phyloP scores from a whole-genome alignment of 1,140 invertebrate genomes.

The Muscidifurax raptorellus region DNA sequence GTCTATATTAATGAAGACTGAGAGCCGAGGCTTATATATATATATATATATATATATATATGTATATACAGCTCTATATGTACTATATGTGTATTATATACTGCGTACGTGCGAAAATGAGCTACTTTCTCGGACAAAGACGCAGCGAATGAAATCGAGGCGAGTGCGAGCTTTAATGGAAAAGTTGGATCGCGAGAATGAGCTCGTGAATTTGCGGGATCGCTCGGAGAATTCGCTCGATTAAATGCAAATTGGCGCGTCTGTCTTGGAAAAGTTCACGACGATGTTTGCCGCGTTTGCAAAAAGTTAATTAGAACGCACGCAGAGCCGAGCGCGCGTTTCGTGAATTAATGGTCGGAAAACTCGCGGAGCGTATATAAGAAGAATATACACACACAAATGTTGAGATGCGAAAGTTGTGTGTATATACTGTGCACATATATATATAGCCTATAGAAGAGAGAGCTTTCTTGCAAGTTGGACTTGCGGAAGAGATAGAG shows the following conservation, averaged over 20 bases:
- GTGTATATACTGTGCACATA: background rate
- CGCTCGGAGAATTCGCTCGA: too few relatives aligned
- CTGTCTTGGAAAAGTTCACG: background rate
- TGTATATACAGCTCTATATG: too few relatives aligned
- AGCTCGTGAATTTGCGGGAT: too few relatives aligned
- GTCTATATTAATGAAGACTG: constrained; percentile 61
- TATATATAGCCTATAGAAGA: background rate
- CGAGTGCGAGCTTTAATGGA: background rate
- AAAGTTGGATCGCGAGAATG: background rate
- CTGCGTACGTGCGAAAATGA: too few relatives aligned
- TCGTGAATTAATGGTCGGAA: background rate
- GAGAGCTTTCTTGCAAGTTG: background rate
- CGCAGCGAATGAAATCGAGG: background rate
- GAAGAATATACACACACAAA: background rate
- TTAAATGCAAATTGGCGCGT: too few relatives aligned
- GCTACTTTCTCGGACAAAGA: constrained; percentile 4
- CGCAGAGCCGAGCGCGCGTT: too few relatives aligned
- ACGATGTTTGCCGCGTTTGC: too few relatives aligned
- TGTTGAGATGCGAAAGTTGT: background rate
- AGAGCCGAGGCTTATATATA: background rate
- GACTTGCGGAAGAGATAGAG: background rate
- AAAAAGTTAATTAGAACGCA: background rate
- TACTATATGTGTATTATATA: too few relatives aligned
- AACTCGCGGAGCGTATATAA: background rate
- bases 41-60: background rate